phyloP scores from a whole-genome alignment of 2,113 vertebrate species.

The Seriola aureovittata region DNA sequence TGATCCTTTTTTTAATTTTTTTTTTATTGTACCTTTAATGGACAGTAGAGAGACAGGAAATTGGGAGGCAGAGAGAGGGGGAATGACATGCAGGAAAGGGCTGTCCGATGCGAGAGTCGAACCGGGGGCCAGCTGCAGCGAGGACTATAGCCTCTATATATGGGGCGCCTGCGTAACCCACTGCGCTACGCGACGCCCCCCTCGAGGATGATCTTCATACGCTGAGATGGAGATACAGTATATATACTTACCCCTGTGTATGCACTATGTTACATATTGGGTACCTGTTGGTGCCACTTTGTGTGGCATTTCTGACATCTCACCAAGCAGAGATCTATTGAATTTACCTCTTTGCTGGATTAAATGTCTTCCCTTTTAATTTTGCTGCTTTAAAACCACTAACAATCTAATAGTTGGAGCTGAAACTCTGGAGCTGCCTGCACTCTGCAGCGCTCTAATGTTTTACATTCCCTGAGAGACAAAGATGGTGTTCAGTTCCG shows the following conservation, averaged over 20 bases:
- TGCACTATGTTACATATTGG: neutral
- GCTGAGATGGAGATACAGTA: neutral
- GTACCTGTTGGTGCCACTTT: neutral
- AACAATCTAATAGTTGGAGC: constrained; percentile 21
- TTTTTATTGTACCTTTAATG: too few relatives aligned
- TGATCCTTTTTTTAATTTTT: too few relatives aligned
- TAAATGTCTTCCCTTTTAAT: constrained; percentile 38
- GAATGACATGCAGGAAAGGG: too few relatives aligned
- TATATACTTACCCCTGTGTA: too few relatives aligned
- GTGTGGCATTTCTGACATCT: too few relatives aligned
- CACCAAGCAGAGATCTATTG: neutral
- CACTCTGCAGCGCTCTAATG: constrained; percentile 22
- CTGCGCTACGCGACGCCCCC: too few relatives aligned
- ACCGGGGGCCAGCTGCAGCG: too few relatives aligned
- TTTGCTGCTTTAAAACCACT: constrained; percentile 21
- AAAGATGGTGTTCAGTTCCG: neutral
- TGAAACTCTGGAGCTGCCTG: constrained; percentile 15
- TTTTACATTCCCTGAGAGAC: constrained; percentile 29
- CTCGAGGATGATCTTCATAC: neutral
- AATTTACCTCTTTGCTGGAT: constrained; percentile 19
- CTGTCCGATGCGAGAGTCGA: too few relatives aligned
- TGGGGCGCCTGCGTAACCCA: too few relatives aligned
- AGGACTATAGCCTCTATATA: too few relatives aligned
- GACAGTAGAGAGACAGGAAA: too few relatives aligned
- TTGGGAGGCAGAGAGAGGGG: too few relatives aligned